A percentile compares a stretch with the other conserved stretches of the same genome.
Evolutionary conservation across 2,113 vertebrate species (phyloP).

Genomic region (Phaethon lepturus): DNA sequence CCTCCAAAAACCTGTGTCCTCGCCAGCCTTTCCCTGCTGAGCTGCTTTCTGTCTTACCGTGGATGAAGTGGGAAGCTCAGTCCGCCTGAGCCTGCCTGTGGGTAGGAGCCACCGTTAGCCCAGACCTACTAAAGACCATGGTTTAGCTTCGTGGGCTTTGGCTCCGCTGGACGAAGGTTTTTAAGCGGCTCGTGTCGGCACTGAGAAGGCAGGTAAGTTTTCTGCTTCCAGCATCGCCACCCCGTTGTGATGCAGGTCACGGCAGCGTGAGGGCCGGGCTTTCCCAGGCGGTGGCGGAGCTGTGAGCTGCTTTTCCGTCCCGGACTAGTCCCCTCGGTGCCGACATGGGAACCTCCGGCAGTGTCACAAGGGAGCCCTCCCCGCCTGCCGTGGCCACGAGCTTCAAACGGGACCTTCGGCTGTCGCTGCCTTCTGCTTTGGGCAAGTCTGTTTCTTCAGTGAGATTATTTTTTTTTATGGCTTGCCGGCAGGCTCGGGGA

Average conservation of each 20-base stretch:
- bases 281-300: neutral
- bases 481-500: neutral
- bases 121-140: fast-evolving
- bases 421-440: neutral
- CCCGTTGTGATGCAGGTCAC: fast-evolving
- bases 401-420: neutral
- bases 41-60: fast-evolving
- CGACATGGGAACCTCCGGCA: fast-evolving
- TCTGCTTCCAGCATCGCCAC: fast-evolving
- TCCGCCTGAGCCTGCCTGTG: fast-evolving
- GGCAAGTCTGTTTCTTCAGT: neutral
- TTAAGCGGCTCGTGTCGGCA: fast-evolving
- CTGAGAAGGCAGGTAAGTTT: fast-evolving
- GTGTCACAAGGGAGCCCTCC: fast-evolving
- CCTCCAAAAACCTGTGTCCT: fast-evolving
- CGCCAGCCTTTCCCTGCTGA: fast-evolving
- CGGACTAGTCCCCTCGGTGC: fast-evolving
- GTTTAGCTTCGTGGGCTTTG: neutral
- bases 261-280: fast-evolving
- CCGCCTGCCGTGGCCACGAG: fast-evolving
- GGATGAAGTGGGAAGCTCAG: neutral
- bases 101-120: too few species aligned
- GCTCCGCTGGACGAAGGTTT: too few species aligned
- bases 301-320: neutral
- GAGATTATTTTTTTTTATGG: neutral